phyloP scores from a whole-genome alignment of 2,797 vertebrate genomes.

The Masticophis lateralis region DNA sequence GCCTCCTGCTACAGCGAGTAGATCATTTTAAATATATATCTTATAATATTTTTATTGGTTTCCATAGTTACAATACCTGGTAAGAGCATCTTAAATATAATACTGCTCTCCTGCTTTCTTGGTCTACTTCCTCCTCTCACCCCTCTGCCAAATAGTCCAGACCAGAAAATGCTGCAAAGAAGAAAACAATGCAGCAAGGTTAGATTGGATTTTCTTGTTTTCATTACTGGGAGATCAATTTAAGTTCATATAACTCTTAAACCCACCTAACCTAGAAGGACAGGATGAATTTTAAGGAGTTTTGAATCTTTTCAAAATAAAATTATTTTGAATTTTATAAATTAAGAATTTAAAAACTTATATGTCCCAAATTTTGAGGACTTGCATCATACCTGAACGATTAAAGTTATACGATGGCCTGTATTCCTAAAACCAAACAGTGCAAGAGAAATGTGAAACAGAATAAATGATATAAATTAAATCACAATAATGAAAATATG shows the following conservation, averaged over 20 bases:
- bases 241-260: neutral
- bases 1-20: neutral
- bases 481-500: neutral
- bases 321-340: neutral
- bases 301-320: neutral
- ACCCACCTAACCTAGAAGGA: neutral
- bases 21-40: neutral
- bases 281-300: neutral
- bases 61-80: neutral
- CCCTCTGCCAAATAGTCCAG: neutral
- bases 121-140: neutral
- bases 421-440: neutral
- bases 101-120: neutral
- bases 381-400: neutral
- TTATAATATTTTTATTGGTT: neutral
- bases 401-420: neutral
- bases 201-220: neutral
- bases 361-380: neutral
- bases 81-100: neutral
- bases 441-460: neutral
- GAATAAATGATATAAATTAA: neutral
- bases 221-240: neutral
- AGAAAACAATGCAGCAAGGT: neutral
- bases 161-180: neutral
- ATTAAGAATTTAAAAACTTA: neutral